Percentiles rank a stretch among this genome's conserved stretches.
phyloP scores from a whole-genome alignment of 2,113 vertebrate species.

The Hemichromis elongatus region DNA sequence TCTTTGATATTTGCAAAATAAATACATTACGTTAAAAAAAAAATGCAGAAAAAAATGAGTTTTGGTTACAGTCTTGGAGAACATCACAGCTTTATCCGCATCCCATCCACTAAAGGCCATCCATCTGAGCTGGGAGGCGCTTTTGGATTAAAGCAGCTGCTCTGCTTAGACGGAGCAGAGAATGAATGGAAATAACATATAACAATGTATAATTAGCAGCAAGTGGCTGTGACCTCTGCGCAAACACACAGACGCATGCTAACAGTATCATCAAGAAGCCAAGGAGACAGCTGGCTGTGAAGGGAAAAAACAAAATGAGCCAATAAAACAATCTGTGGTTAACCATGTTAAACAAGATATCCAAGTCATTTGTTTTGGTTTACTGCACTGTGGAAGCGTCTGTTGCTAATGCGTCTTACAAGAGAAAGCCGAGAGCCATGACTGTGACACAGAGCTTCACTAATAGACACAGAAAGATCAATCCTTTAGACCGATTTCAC shows the following conservation, averaged over 20 bases:
- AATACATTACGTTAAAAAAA: background rate
- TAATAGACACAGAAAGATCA: background rate
- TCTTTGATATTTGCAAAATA: background rate
- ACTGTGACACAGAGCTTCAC: background rate
- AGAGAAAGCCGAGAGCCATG: background rate
- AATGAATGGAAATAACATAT: background rate
- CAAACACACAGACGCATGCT: background rate
- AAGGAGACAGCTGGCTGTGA: background rate
- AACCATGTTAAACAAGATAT: background rate
- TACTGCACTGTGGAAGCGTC: background rate
- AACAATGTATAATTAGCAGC: constrained; percentile 19
- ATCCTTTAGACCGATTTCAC: background rate
- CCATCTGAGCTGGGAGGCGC: background rate
- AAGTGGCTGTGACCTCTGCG: background rate
- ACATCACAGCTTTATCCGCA: background rate
- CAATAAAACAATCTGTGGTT: background rate
- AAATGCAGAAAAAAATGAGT: background rate
- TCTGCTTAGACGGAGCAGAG: background rate
- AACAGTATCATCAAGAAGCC: background rate
- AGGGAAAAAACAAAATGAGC: background rate
- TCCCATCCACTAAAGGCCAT: background rate
- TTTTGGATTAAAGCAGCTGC: background rate
- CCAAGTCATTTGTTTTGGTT: background rate
- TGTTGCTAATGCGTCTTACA: background rate
- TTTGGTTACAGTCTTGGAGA: background rate